Evolutionary conservation across 2,797 vertebrate species (phyloP), one percentile per base, ranked within the genome.

Genomic region (Phrynocephalus vlangalii): DNA sequence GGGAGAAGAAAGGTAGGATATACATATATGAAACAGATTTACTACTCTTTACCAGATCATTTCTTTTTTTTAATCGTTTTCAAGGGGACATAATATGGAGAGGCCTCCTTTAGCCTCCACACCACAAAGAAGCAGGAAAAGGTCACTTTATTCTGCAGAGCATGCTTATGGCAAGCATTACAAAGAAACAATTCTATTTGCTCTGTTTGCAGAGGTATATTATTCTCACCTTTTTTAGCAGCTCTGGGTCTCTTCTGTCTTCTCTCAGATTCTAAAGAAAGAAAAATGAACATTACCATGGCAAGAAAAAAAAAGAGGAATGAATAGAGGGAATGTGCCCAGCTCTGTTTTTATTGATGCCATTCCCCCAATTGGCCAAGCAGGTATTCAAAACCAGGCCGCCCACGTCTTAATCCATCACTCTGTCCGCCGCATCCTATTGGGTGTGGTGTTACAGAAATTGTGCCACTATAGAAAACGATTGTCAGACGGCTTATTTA

Each of bases 231-330:
- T 60, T 91, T 92, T 76, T 88, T 92, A 71, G 78, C 70, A 89
- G 81, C 26, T 83, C 2, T 73, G 18, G 85, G 88, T 77, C 2
- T 82, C 5, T 84, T 87, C 91, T 33, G 87, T 87, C 84, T 6
- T 88, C 86, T 90, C 86, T 84, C 70, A 75, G 84, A 80, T 88
- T 81, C 95, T 95, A 83, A 71, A 85, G 48, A 88, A 87, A 87
- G 67, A 90, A 87, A 76, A 70, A 71, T 15, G 1, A 18, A 30
- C 26, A 26, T 85, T 10, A 90, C 48, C 82, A 50, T 90, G 50
- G 44, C 83, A 22, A 91, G 44, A 87, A 60, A 86, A 44, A 52
- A 86, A 44, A 52, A 71, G n/a, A 15, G 10, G n/a, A 71, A 8
- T 30, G n/a, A 71, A 8, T 30, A 71, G 3, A 30, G 52, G 52